Evolutionary conservation across 2,888 invertebrate species (phyloP).

Genomic region (Xylophagus ater): DNA sequence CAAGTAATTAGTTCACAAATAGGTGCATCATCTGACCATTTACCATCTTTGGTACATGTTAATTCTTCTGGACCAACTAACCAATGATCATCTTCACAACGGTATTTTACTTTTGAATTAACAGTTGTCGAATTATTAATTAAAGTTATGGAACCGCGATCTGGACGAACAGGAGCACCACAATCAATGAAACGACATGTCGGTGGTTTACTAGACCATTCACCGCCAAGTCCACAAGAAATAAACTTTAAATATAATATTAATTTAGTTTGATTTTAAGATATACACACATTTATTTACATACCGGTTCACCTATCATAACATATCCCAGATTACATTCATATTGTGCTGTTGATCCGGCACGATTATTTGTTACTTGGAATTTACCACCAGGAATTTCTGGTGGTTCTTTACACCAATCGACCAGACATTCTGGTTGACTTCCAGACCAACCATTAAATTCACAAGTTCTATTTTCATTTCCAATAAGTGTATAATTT

Average conservation of each 20-base stretch:
- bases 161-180: constrained; percentile 67
- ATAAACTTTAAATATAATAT: constrained; percentile 51
- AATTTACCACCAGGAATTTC: constrained; percentile 66
- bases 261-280: not conserved
- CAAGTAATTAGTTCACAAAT: constrained; percentile 81
- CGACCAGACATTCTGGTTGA: constrained; percentile 69
- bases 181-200: constrained; percentile 80
- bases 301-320: constrained; percentile 67
- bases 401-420: constrained; percentile 81
- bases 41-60: constrained; percentile 69
- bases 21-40: constrained; percentile 77
- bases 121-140: constrained; percentile 73
- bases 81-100: constrained; percentile 75
- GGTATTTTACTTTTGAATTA: constrained; percentile 65
- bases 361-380: constrained; percentile 56
- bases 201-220: constrained; percentile 70
- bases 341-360: constrained; percentile 71
- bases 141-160: constrained; percentile 60
- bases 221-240: constrained; percentile 74
- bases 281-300: constrained; percentile 24
- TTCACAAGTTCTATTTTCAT: constrained; percentile 57
- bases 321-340: constrained; percentile 75
- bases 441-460: constrained; percentile 70
- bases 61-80: constrained; percentile 57
- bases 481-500: constrained; percentile 76